Evolutionary conservation across 2,888 invertebrate species (phyloP).

Genomic region (Drosophila mimetica): DNA sequence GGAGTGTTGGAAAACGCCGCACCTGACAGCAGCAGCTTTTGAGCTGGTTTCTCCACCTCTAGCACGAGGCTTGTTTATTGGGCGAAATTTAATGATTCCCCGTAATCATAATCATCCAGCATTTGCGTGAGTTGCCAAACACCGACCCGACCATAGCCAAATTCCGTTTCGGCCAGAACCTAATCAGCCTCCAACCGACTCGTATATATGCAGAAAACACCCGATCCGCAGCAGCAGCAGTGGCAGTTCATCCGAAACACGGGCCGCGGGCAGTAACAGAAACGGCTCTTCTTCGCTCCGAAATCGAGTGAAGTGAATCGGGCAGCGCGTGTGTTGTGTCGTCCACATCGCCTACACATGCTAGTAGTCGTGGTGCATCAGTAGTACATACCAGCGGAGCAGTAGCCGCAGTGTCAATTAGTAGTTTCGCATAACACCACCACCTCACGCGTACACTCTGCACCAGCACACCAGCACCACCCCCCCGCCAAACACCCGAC

Average conservation of each 20-base stretch:
- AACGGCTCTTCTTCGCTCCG: slow-evolving; percentile 47
- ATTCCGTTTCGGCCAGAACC: slow-evolving; percentile 16
- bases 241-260: slow-evolving; percentile 36
- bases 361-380: slow-evolving; percentile 59
- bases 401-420: slow-evolving; percentile 63
- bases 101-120: slow-evolving; percentile 56
- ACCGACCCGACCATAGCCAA: slow-evolving; percentile 48
- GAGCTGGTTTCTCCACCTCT: too few relatives aligned
- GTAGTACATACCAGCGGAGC: slow-evolving; percentile 36
- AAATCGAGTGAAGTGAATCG: slow-evolving; percentile 32
- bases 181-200: slow-evolving; percentile 10
- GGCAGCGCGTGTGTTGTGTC: slow-evolving; percentile 55
- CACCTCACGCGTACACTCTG: slow-evolving; percentile 36
- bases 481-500: slow-evolving; percentile 21
- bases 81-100: slow-evolving; percentile 54
- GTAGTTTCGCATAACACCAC: slow-evolving; percentile 53
- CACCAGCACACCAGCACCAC: slow-evolving; percentile 16
- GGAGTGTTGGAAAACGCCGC: too few relatives aligned
- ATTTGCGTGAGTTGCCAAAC: slow-evolving; percentile 68
- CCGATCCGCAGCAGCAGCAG: slow-evolving; percentile 44
- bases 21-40: too few relatives aligned
- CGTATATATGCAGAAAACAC: slow-evolving; percentile 39
- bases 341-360: slow-evolving; percentile 43
- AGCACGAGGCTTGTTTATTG: slow-evolving; percentile 41
- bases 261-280: slow-evolving; percentile 50